These are phyloP conservation scores for Drosophila seclusa DNA, from an alignment of 2,888 invertebrate genomes.

Conservation along the genomic window DNA sequence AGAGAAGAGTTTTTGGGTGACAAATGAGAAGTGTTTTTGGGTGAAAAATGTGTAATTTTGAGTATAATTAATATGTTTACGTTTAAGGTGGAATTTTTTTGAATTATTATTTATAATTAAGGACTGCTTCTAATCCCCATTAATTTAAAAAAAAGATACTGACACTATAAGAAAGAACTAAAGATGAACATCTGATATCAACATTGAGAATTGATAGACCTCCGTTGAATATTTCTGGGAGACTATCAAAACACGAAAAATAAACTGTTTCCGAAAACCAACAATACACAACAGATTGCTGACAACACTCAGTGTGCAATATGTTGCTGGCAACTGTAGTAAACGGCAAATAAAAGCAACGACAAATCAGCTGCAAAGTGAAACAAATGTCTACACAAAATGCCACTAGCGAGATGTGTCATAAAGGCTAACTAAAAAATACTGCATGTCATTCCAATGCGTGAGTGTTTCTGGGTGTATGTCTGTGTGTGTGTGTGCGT, in stretches of 20 bases:
- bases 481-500: conserved; percentile 21
- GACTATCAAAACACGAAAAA: neutral
- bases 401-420: conserved; percentile 56
- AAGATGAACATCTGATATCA: neutral
- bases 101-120: neutral
- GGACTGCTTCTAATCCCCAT: neutral
- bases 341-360: conserved; percentile 34
- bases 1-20: neutral
- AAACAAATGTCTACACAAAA: conserved; percentile 19
- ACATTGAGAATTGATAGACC: neutral
- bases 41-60: neutral
- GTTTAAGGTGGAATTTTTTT: too few relatives aligned
- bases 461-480: conserved; percentile 7
- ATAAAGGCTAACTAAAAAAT: conserved; percentile 70
- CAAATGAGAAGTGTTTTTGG: neutral
- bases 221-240: neutral
- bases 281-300: conserved; percentile 18
- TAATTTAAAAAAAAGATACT: neutral
- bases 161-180: neutral
- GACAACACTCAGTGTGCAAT: conserved; percentile 8
- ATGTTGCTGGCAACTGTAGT: conserved; percentile 12
- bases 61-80: neutral
- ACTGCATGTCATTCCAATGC: conserved; percentile 46
- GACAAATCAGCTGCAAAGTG: conserved; percentile 1
- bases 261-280: conserved; percentile 5